Base-by-base conservation (phyloP, 2,113 vertebrate species). In the Bothrops jararaca region DNA sequence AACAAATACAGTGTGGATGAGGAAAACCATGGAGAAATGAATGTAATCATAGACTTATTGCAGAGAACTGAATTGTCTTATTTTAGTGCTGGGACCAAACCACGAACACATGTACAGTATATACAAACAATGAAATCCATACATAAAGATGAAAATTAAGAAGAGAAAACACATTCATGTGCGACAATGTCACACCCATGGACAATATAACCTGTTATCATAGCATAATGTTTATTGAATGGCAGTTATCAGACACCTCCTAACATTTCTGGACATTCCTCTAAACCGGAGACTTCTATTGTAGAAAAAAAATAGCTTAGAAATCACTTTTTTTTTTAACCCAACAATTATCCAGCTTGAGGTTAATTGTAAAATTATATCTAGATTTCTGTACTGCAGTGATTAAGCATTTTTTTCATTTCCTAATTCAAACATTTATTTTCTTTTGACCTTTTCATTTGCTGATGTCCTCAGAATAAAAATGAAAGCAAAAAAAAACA, bases 191-290 rank as follows among this genome's bases (percentile, higher is more conserved):
- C 64, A 80, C 34, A 52, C 23, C 29, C 5, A 1, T 53, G 29
- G 29, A 39, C 6, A 69, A 74, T 69, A 15, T 90, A n/a, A 64
- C n/a, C 1, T 29, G 9, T 29, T 15, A 64, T 3, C 29, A 50
- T 64, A n/a, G 22, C 24, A 90, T 29, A 20, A 52, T 69, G 58
- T 60, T 26, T 60, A 60, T 29, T 60, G 58, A 69, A 94, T 95
- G 90, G 94, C 93, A 86, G 93, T 80, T 92, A 56, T 53, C 60
- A 95, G 94, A 89, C 92, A 86, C 87, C 34, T 94, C 93, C 94
- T 92, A 94, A 95, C 91, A 95, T 94, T 42, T 93, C 57, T 93
- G 92, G 93, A 90, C 60, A 80, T 13, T 93, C 94, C 91, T 29
- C 9, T 95, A 2, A 58, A 3, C 91, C 85, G 34, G 85, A 64